Base-by-base conservation (phyloP, 2,113 vertebrate species). In the Thomomys bottae region DNA sequence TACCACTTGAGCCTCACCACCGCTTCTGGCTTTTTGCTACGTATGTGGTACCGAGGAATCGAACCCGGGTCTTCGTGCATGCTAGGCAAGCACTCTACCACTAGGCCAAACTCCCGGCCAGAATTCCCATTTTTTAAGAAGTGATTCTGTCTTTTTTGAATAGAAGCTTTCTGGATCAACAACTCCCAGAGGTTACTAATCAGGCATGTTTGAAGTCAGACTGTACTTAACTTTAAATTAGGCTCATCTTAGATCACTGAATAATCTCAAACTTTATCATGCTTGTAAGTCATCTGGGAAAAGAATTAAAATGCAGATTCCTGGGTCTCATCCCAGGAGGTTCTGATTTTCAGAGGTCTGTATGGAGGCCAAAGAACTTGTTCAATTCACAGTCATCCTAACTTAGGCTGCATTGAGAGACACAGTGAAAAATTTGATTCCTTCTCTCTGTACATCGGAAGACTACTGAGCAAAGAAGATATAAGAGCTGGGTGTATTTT, bases 391-490 rank as follows among this genome's bases (percentile, higher is more conserved):
- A 77, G 42, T 34, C 38, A 86, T 90, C 38, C 49, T 89, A 89
- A 61, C 54, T 32, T 8, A 61, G 40, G 20, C 57, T 38, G 17
- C 83, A 68, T 45, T 38, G 59, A 80, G 75, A 94, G 61, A 72
- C 8, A 70, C 40, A 34, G 36, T 49, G 66, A 82, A 71, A 93
- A 77, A 86, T 89, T 71, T 79, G 73, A 1, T 81, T 79, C 79
- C 57, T 68, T 92, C 42, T 82, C 91, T 85, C 32, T 15, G 80
- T 71, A 63, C 34, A 92, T 93, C 83, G 84, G 66, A 42, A 54
- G 32, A 34, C 70, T 78, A 8, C 34, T 49, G 30, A 36, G 36
- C 82, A 45, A 84, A 94, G 40, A 20, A 64, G 73, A 66, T 18
- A 59, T 81, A 76, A 80, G 30, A 84, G 68, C 42, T 57, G 71